phyloP scores from a whole-genome alignment of 2,113 vertebrate genomes.

The Zingel zingel region DNA sequence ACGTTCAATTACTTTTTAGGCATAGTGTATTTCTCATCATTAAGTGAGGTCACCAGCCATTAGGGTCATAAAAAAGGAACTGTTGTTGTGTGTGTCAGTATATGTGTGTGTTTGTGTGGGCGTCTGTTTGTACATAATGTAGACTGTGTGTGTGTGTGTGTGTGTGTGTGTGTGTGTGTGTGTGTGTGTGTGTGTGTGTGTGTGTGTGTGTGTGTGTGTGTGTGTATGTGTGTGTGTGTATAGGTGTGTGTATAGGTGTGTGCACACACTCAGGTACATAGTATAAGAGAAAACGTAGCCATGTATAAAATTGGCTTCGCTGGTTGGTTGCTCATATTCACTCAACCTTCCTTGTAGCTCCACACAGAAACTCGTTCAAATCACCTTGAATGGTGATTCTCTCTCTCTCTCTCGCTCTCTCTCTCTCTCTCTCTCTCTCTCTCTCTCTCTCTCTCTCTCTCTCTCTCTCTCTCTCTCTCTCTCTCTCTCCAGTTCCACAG shows the following conservation, averaged over 20 bases:
- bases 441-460: background rate
- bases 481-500: constrained; percentile 59
- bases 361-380: constrained; percentile 68
- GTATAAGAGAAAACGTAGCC: constrained; percentile 73
- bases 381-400: constrained; percentile 64
- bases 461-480: background rate
- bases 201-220: constrained; percentile 13
- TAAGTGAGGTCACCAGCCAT: background rate
- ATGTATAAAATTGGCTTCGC: constrained; percentile 81
- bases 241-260: background rate
- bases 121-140: no score
- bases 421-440: background rate
- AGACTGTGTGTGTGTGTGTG: background rate
- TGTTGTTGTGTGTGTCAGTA: background rate
- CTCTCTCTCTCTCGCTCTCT: constrained; percentile 16
- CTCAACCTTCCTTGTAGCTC: constrained; percentile 66
- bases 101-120: background rate
- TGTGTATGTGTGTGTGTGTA: constrained; percentile 3
- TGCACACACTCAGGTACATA: constrained; percentile 52
- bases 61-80: background rate
- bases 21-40: background rate
- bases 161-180: constrained; percentile 7
- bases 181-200: constrained; percentile 25
- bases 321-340: constrained; percentile 72
- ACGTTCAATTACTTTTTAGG: background rate